phyloP scores from a whole-genome alignment of 2,113 vertebrate genomes.

The Paraplagusia blochii region DNA sequence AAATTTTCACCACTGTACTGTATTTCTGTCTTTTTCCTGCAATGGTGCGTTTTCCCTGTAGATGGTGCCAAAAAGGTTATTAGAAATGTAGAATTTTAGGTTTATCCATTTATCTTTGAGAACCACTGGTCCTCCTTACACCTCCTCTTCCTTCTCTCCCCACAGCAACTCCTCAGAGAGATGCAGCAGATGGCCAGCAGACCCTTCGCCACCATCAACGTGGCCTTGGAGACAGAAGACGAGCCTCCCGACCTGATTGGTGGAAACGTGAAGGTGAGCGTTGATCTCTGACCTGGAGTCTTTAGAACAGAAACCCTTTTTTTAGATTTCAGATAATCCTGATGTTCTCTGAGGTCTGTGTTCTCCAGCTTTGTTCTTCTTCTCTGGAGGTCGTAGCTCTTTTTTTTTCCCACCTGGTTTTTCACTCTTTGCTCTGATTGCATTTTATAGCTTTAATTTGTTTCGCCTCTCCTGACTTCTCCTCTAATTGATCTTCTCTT shows the following conservation, averaged over 20 bases:
- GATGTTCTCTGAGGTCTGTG: too few relatives aligned
- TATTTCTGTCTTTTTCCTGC: constrained; percentile 46
- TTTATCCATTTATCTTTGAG: too few relatives aligned
- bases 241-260: constrained; percentile 98
- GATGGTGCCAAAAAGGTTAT: too few relatives aligned
- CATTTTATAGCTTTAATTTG: neutral
- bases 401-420: too few relatives aligned
- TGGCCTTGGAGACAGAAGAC: constrained; percentile 97
- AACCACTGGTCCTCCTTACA: too few relatives aligned
- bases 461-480: neutral
- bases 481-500: too few relatives aligned
- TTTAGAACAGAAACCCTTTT: constrained; percentile 2
- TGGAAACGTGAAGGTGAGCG: constrained; percentile 94
- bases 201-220: constrained; percentile 97
- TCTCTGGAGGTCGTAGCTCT: too few relatives aligned
- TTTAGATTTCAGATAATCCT: neutral
- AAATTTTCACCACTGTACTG: too few relatives aligned
- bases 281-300: neutral
- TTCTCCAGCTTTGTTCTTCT: too few relatives aligned
- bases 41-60: too few relatives aligned
- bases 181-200: constrained; percentile 99
- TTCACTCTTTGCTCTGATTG: too few relatives aligned
- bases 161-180: constrained; percentile 97
- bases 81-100: too few relatives aligned
- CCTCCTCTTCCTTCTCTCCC: constrained; percentile 19